Conservation (phyloP, 1,140 invertebrate genomes). For the Ectropis grisescens region DNA sequence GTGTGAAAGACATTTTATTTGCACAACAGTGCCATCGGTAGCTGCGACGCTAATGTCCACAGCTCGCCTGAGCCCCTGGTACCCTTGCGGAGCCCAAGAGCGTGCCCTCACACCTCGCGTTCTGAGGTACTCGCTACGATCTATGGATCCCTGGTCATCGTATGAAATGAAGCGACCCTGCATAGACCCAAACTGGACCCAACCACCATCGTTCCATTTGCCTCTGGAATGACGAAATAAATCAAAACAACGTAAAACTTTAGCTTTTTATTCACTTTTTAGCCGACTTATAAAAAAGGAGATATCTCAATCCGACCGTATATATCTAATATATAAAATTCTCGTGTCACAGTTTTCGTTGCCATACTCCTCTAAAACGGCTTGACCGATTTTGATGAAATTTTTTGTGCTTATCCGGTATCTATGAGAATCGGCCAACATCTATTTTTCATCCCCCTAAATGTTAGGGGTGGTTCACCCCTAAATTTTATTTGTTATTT, state of each 20-base stretch:
- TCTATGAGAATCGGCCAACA: too few species aligned
- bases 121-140: slow-evolving; percentile 44
- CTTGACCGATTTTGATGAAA: too few species aligned
- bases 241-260: not conserved
- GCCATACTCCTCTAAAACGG: too few species aligned
- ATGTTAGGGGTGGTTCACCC: too few species aligned
- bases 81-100: slow-evolving; percentile 20
- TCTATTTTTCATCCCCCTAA: too few species aligned
- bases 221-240: slow-evolving; percentile 29
- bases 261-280: not conserved
- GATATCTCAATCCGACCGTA: too few species aligned
- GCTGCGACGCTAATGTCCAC: slow-evolving; percentile 38
- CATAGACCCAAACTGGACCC: slow-evolving; percentile 40
- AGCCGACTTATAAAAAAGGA: too few species aligned
- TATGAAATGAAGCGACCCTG: slow-evolving; percentile 39
- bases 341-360: too few species aligned
- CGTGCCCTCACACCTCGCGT: slow-evolving; percentile 67
- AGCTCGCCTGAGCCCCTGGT: slow-evolving; percentile 28
- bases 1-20: slow-evolving; percentile 42
- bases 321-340: too few species aligned
- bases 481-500: too few species aligned
- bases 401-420: too few species aligned
- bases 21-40: slow-evolving; percentile 54
- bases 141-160: slow-evolving; percentile 21
- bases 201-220: slow-evolving; percentile 30